phyloP scores from a whole-genome alignment of 2,888 invertebrate species.

The Drosophila lutescens region DNA sequence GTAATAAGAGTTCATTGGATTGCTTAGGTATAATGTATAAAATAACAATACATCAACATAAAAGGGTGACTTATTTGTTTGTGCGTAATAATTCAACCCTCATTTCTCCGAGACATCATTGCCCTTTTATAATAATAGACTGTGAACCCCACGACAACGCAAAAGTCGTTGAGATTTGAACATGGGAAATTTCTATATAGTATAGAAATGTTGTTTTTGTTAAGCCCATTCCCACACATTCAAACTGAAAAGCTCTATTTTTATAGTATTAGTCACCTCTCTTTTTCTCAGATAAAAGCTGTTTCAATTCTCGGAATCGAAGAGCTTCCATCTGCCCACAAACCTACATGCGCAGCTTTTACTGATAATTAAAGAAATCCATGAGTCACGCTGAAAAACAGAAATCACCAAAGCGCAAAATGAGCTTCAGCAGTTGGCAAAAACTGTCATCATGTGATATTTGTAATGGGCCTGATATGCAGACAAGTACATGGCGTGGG shows the following conservation, averaged over 20 bases:
- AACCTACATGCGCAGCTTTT: slow-evolving; percentile 27
- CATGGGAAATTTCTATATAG: slow-evolving; percentile 11
- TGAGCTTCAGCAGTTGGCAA: slow-evolving; percentile 40
- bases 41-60: neutral
- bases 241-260: slow-evolving; percentile 11
- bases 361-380: slow-evolving; percentile 50
- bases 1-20: neutral
- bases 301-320: slow-evolving; percentile 38
- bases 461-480: slow-evolving; percentile 35
- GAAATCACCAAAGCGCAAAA: slow-evolving; percentile 48
- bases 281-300: slow-evolving; percentile 60
- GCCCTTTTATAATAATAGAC: neutral
- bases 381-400: slow-evolving; percentile 69
- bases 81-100: neutral
- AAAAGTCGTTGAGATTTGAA: slow-evolving; percentile 42
- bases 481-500: slow-evolving; percentile 18
- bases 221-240: slow-evolving; percentile 14
- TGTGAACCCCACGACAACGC: slow-evolving; percentile 16
- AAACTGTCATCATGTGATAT: slow-evolving; percentile 61
- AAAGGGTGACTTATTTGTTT: neutral
- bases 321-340: slow-evolving; percentile 47
- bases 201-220: slow-evolving; percentile 2
- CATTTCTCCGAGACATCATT: neutral
- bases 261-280: slow-evolving; percentile 32
- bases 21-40: neutral